Conservation (phyloP, 2,888 invertebrate genomes). For the Malthinus flaveolus region DNA sequence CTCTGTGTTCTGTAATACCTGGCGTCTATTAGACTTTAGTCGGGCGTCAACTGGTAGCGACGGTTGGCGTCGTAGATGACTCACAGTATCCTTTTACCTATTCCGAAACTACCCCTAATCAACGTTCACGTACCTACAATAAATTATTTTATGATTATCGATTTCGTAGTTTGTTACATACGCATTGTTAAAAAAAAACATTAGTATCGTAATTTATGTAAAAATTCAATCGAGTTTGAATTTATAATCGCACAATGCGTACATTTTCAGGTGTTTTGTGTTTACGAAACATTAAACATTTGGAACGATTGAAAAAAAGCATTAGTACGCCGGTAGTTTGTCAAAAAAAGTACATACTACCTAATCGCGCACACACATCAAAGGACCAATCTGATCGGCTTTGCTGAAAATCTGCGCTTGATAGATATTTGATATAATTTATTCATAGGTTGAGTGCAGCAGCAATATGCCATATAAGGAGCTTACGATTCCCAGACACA, state of each 20-base stretch:
- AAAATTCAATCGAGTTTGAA: too few relatives aligned
- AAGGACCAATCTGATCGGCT: slow-evolving; percentile 52
- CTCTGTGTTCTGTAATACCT: slow-evolving; percentile 13
- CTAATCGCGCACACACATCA: slow-evolving; percentile 37
- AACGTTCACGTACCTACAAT: slow-evolving; percentile 8
- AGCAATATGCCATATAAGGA: slow-evolving; percentile 55
- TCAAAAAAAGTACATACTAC: neutral
- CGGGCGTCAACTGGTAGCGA: slow-evolving; percentile 29
- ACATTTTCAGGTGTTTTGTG: too few relatives aligned
- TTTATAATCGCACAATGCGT: too few relatives aligned
- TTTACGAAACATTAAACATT: too few relatives aligned
- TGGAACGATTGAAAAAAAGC: too few relatives aligned
- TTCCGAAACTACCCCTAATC: slow-evolving; percentile 19
- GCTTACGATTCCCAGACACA: slow-evolving; percentile 55
- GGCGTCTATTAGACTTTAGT: slow-evolving; percentile 25
- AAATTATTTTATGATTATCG: slow-evolving; percentile 6
- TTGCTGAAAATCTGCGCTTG: slow-evolving; percentile 55
- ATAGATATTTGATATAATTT: slow-evolving; percentile 76
- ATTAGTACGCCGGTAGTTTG: neutral
- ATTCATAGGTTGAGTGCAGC: slow-evolving; percentile 65
- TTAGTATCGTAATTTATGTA: too few relatives aligned
- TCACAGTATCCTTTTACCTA: slow-evolving; percentile 22
- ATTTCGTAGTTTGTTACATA: neutral
- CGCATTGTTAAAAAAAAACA: neutral
- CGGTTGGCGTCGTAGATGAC: slow-evolving; percentile 29